Percentiles rank a stretch among this genome's conserved stretches.
Conservation (phyloP, 1,140 invertebrate species). For the Yoshiicerus persimilis region DNA sequence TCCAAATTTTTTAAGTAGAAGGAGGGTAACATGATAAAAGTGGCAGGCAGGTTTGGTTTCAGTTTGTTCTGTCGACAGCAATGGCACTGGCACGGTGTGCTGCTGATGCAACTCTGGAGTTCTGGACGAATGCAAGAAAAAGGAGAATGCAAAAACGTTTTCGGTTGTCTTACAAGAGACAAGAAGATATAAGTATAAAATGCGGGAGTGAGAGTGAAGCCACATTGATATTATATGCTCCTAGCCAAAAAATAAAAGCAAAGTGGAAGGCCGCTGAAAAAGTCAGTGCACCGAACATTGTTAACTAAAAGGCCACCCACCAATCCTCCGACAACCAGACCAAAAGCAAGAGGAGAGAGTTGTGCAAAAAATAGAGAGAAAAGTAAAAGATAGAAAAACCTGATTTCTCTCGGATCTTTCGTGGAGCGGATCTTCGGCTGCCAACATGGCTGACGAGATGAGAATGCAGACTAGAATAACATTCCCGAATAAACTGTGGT, state of each 20-base stretch:
- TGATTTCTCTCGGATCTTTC: slow-evolving; percentile 71
- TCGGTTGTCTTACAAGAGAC: background rate
- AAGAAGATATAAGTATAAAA: background rate
- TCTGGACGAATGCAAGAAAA: background rate
- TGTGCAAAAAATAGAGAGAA: background rate
- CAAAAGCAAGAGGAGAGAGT: background rate
- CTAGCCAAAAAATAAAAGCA: slow-evolving; percentile 2
- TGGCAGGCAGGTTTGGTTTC: background rate
- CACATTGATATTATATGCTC: background rate
- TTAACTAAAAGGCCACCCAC: background rate
- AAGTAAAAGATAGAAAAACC: slow-evolving; percentile 54
- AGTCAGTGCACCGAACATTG: background rate
- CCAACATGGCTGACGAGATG: slow-evolving; percentile 96
- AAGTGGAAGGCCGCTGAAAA: background rate
- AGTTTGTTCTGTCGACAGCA: background rate
- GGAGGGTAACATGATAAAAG: background rate
- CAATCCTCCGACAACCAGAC: background rate
- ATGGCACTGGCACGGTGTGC: background rate
- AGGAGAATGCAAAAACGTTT: background rate
- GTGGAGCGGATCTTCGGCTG: slow-evolving; percentile 92
- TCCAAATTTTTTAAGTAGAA: background rate
- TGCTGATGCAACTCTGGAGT: background rate
- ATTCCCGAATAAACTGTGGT: slow-evolving; percentile 94
- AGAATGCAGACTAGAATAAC: slow-evolving; percentile 96
- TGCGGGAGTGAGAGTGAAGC: background rate